Evolutionary conservation across 2,888 invertebrate species (phyloP).

Genomic region (Formica aserva): DNA sequence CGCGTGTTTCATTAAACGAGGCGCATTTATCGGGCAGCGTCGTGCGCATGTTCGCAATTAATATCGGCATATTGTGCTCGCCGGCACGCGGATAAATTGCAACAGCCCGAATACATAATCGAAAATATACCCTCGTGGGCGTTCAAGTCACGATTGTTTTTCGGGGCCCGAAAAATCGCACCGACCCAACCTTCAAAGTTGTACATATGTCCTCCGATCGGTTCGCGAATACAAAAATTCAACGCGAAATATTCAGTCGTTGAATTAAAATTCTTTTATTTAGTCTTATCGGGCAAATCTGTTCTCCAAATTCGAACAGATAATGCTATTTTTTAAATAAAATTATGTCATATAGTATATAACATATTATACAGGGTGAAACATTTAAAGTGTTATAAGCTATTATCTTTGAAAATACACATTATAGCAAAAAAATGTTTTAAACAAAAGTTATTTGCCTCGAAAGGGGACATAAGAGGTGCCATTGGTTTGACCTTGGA

Average conservation of each 20-base stretch:
- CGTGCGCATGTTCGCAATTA: constrained; percentile 55
- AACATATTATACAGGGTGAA: too few relatives aligned
- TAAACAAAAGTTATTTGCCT: too few relatives aligned
- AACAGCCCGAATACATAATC: constrained; percentile 37
- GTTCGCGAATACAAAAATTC: background rate
- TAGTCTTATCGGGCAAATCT: background rate
- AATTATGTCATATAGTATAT: background rate
- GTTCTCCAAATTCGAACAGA: background rate
- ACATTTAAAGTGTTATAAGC: too few relatives aligned
- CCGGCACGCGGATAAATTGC: constrained; percentile 49
- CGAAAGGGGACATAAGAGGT: too few relatives aligned
- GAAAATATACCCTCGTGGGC: constrained; percentile 42
- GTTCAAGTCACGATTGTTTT: constrained; percentile 29
- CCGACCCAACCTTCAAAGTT: background rate
- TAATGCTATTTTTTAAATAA: background rate
- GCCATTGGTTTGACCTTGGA: too few relatives aligned
- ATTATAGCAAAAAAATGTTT: too few relatives aligned
- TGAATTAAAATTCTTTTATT: too few relatives aligned
- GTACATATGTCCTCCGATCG: background rate
- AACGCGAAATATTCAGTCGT: background rate
- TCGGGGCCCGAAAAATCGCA: constrained; percentile 50
- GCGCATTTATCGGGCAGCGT: constrained; percentile 47
- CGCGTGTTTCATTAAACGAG: constrained; percentile 54
- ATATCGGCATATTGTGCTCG: constrained; percentile 51
- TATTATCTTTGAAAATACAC: too few relatives aligned